Conservation (phyloP, 2,888 invertebrate species). For the Morinoia aosen region DNA sequence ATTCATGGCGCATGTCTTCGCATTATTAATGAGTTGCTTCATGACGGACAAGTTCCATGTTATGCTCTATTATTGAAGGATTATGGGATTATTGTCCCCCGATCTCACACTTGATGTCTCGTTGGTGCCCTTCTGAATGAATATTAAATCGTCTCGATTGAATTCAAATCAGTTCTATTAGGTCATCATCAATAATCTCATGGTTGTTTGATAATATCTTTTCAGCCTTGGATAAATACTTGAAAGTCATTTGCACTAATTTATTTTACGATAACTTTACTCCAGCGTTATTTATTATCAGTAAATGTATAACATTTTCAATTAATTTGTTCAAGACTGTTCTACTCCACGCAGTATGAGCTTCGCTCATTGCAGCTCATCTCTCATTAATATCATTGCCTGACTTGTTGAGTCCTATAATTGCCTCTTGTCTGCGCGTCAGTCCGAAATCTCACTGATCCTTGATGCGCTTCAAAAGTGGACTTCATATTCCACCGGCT, state of each 20-base stretch:
- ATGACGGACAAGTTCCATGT: neutral
- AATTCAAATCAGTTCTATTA: neutral
- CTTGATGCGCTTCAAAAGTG: neutral
- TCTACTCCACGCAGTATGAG: neutral
- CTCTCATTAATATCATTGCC: neutral
- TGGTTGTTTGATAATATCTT: neutral
- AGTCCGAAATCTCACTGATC: neutral
- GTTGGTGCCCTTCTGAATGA: neutral
- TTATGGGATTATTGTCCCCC: neutral
- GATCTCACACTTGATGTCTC: neutral
- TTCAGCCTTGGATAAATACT: neutral
- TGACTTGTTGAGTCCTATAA: neutral
- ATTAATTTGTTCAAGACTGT: neutral
- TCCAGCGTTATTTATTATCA: neutral
- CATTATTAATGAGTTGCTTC: neutral
- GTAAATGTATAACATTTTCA: neutral
- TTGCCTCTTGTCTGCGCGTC: neutral
- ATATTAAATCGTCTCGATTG: neutral
- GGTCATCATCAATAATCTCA: neutral
- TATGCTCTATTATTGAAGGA: neutral
- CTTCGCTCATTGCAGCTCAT: neutral
- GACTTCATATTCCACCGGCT: too few species aligned
- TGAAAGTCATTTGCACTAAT: neutral
- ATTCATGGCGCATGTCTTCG: neutral
- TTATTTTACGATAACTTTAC: neutral